phyloP scores from a whole-genome alignment of 2,888 invertebrate genomes.

The Aradus depressus region DNA sequence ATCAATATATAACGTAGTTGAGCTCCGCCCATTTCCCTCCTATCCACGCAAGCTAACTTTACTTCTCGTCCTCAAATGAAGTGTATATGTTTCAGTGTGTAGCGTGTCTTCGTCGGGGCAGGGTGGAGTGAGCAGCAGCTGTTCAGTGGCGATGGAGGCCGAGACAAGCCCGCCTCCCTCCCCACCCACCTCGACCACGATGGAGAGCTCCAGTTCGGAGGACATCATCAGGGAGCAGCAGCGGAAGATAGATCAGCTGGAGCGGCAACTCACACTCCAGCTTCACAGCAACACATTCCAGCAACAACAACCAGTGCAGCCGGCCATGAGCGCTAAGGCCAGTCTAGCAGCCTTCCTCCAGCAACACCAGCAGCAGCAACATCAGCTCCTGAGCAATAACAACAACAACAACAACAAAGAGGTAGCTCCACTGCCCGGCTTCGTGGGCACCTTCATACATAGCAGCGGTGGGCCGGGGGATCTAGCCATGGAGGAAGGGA shows the following conservation, averaged over 20 bases:
- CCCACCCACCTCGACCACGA: slow-evolving; percentile 21
- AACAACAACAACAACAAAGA: slow-evolving; percentile 33
- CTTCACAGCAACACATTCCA: slow-evolving; percentile 42
- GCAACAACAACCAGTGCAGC: slow-evolving; percentile 32
- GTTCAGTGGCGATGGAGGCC: slow-evolving; percentile 19
- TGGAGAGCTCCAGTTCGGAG: slow-evolving; percentile 17
- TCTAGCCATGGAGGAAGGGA: no score
- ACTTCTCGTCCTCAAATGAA: neutral
- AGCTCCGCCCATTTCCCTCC: neutral
- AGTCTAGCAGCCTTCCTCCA: slow-evolving; percentile 41
- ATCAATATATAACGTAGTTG: no score
- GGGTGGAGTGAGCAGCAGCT: slow-evolving; percentile 6
- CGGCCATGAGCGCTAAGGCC: slow-evolving; percentile 38
- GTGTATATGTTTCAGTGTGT: slow-evolving; percentile 14
- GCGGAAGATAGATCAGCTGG: slow-evolving; percentile 72
- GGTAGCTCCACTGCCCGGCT: slow-evolving; percentile 49
- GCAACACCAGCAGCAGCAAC: slow-evolving; percentile 44
- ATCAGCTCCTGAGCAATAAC: slow-evolving; percentile 36
- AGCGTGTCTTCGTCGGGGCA: slow-evolving; percentile 20
- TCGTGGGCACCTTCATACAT: slow-evolving; percentile 41
- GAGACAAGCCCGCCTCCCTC: slow-evolving; percentile 21
- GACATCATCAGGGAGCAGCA: slow-evolving; percentile 66
- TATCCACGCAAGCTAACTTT: neutral
- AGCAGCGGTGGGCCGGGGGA: slow-evolving; percentile 30
- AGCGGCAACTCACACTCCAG: slow-evolving; percentile 52